These are phyloP conservation scores for Alviniconcha marisindica DNA, from an alignment of 1,140 invertebrate species.

Conservation along the genomic window DNA sequence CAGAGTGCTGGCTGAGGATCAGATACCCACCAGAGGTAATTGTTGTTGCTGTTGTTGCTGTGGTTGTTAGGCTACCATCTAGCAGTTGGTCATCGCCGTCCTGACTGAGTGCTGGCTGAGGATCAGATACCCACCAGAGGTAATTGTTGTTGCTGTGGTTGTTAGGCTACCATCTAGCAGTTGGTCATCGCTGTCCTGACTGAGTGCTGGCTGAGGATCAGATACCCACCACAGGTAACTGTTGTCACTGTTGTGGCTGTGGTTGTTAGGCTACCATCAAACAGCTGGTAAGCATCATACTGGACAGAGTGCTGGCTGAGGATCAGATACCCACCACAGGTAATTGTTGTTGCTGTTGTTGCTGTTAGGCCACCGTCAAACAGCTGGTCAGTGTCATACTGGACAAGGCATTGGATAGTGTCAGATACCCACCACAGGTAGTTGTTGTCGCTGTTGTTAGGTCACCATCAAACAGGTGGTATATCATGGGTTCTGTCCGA, in stretches of 20 bases:
- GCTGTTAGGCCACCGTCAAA: neutral
- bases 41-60: no score
- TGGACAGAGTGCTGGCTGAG: conserved; percentile 91
- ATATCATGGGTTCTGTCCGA: conserved; percentile 85
- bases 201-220: conserved; percentile 85
- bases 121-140: conserved; percentile 72
- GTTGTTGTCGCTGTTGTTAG: neutral
- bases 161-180: conserved; percentile 97
- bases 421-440: conserved; percentile 64
- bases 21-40: conserved; percentile 61
- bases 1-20: conserved; percentile 84
- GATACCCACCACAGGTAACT: conserved; percentile 60
- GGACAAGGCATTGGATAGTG: conserved; percentile 88
- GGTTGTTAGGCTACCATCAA: conserved; percentile 88
- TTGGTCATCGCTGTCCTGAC: conserved; percentile 97
- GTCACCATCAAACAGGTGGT: no score
- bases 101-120: conserved; percentile 93
- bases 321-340: conserved; percentile 72
- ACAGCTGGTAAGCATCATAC: conserved; percentile 95
- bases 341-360: conserved; percentile 20
- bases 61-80: neutral
- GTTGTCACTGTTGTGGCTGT: neutral
- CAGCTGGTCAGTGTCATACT: conserved; percentile 93
- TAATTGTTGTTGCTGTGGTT: no score
- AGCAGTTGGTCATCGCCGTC: no score